A percentile compares a stretch with the other conserved stretches of the same genome.
Conservation (phyloP, 2,888 invertebrate species). For the Cecidostiba fungosa region DNA sequence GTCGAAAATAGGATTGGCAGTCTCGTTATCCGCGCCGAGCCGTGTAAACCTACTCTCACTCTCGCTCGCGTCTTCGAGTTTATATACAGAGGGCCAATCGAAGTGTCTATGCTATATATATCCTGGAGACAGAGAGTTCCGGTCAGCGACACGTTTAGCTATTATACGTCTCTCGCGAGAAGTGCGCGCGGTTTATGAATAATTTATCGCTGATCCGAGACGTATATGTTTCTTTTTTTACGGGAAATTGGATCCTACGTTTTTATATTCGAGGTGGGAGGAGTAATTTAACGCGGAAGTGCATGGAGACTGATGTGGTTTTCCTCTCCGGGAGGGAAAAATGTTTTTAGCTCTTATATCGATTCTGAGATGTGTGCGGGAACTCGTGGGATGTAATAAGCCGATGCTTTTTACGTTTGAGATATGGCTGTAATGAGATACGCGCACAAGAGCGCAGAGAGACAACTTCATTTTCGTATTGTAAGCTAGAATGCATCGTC, state of each 20-base stretch:
- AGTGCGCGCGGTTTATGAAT: not conserved
- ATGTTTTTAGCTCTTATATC: no score
- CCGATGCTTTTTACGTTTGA: not conserved
- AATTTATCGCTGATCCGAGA: slow-evolving; percentile 9
- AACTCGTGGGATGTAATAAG: no score
- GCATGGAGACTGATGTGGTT: not conserved
- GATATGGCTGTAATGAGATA: not conserved
- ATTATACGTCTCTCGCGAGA: not conserved
- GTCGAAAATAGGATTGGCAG: slow-evolving; percentile 46
- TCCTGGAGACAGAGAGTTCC: not conserved
- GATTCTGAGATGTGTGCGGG: no score
- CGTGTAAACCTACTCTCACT: slow-evolving; percentile 5
- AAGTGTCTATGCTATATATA: not conserved
- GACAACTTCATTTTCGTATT: not conserved
- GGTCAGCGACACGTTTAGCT: not conserved
- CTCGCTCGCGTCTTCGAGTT: not conserved
- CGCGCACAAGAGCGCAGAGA: not conserved
- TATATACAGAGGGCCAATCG: slow-evolving; percentile 39
- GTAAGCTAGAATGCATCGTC: no score
- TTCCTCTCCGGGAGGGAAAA: not conserved
- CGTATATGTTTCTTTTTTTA: not conserved
- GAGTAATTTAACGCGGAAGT: not conserved
- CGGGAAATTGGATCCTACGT: not conserved
- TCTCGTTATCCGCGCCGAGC: slow-evolving; percentile 53
- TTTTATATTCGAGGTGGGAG: not conserved